A percentile compares a stretch with the other conserved stretches of the same genome.
Evolutionary conservation across 1,140 invertebrate genomes (phyloP).

Genomic region (Saccostrea cuccullata): DNA sequence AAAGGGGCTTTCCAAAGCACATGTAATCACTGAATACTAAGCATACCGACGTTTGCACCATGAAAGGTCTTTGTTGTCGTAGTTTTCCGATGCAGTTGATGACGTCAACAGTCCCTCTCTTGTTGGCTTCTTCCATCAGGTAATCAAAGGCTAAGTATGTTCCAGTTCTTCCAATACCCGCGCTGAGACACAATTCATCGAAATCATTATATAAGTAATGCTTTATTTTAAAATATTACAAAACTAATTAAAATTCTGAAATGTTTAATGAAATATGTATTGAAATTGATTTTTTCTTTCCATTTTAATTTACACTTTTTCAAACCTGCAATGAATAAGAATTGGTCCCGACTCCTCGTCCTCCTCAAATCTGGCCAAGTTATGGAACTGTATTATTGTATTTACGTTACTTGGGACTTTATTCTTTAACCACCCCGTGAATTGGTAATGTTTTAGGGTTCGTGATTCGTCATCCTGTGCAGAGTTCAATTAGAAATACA

Average conservation of each 20-base stretch:
- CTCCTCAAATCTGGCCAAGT: neutral
- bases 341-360: neutral
- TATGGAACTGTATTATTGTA: neutral
- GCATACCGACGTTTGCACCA: constrained; percentile 15
- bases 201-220: no score
- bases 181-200: neutral
- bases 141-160: constrained; percentile 30
- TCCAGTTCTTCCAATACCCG: constrained; percentile 22
- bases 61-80: neutral
- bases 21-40: neutral
- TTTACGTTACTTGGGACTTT: neutral
- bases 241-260: no score
- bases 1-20: no score
- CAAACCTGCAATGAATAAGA: neutral
- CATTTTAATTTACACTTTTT: no score
- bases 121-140: neutral
- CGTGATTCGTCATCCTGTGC: neutral
- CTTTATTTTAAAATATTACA: no score
- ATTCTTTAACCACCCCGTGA: neutral
- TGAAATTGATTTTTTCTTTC: no score
- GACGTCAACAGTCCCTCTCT: neutral
- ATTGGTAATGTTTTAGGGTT: neutral
- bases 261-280: no score
- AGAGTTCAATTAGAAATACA: neutral
- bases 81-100: neutral